These are phyloP conservation scores for Dissostichus mawsoni DNA, from an alignment of 2,113 vertebrate species.

Conservation along the genomic window DNA sequence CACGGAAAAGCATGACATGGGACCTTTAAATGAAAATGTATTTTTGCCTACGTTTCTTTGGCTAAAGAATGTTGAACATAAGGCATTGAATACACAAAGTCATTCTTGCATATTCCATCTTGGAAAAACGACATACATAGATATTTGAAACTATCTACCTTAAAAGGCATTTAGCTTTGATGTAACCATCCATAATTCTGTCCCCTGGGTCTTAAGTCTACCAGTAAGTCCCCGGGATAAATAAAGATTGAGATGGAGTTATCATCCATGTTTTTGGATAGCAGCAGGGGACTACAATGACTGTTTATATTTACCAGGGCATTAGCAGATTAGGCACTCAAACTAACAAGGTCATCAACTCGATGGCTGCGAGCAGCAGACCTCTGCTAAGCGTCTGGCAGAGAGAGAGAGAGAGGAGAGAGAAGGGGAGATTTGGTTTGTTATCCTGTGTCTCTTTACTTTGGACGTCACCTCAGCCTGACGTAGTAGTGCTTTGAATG, in stretches of 20 bases:
- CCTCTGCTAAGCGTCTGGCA: conserved; percentile 66
- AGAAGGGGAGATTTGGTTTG: conserved; percentile 46
- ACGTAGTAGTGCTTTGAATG: conserved; percentile 63
- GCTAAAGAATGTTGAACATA: neutral
- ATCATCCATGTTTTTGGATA: conserved; percentile 75
- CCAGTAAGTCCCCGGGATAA: conserved; percentile 56
- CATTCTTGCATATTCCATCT: neutral
- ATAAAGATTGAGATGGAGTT: conserved; percentile 69
- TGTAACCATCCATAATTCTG: neutral
- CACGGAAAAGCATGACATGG: too few species aligned
- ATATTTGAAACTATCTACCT: neutral
- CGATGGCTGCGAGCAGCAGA: conserved; percentile 73
- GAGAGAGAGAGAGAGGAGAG: conserved; percentile 2
- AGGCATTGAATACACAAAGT: neutral
- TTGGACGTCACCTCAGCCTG: conserved; percentile 6
- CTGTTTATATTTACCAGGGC: conserved; percentile 84
- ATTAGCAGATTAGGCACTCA: conserved; percentile 86
- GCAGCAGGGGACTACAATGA: conserved; percentile 68
- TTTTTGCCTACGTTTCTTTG: too few species aligned
- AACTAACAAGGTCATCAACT: conserved; percentile 86
- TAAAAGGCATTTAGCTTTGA: conserved; percentile 23
- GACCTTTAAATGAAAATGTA: too few species aligned
- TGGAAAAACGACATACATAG: too few species aligned
- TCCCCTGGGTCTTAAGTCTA: conserved; percentile 34
- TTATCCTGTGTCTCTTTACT: conserved; percentile 15